Evolutionary conservation across 2,888 invertebrate species (phyloP).

Genomic region (Xestoiulus laeticollis): DNA sequence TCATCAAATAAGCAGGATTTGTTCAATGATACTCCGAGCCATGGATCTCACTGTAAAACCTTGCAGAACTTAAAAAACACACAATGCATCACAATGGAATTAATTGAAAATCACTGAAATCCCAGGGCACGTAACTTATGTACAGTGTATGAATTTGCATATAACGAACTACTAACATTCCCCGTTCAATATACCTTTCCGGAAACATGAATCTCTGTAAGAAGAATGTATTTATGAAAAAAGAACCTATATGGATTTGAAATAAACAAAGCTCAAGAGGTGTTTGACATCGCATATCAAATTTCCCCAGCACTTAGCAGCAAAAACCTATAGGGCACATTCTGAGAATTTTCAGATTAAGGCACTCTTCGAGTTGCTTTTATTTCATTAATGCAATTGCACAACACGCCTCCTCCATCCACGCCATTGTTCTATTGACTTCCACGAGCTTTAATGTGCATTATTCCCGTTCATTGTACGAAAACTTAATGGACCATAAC

Average conservation of each 20-base stretch:
- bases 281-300: background rate
- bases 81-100: no score
- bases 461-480: slow-evolving; percentile 36
- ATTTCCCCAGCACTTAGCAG: background rate
- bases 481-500: slow-evolving; percentile 39
- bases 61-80: no score
- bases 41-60: no score
- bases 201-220: no score
- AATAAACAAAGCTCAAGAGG: background rate
- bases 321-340: background rate
- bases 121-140: no score
- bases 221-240: background rate
- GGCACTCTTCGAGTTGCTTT: background rate
- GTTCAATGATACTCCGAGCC: no score
- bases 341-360: background rate
- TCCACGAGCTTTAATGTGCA: background rate
- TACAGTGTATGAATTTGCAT: no score
- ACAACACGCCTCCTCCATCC: background rate
- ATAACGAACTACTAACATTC: no score
- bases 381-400: slow-evolving; percentile 41
- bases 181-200: no score
- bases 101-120: no score
- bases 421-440: slow-evolving; percentile 39
- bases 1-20: no score
- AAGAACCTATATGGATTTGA: background rate